Conservation (phyloP, 2,113 vertebrate genomes). For the Hemiscyllium ocellatum region DNA sequence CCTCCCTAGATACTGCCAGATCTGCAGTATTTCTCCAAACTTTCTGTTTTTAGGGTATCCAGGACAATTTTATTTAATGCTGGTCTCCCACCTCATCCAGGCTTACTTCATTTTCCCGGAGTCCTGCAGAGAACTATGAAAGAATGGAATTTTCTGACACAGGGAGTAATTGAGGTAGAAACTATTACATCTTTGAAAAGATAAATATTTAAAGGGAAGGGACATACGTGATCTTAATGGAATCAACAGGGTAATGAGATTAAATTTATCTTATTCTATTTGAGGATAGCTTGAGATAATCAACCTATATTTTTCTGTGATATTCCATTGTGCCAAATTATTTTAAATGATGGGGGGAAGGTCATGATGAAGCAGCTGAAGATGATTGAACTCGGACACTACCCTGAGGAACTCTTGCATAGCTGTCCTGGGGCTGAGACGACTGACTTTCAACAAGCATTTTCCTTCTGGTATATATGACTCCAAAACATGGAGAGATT, state of each 20-base stretch:
- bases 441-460: too few species aligned
- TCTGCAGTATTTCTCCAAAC: too few species aligned
- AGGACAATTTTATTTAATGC: too few species aligned
- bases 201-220: not conserved
- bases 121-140: not conserved
- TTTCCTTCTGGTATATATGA: too few species aligned
- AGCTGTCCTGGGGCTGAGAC: too few species aligned
- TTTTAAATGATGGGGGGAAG: not conserved
- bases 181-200: not conserved
- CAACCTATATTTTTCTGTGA: not conserved
- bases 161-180: not conserved
- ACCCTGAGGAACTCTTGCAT: too few species aligned
- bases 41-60: too few species aligned
- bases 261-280: not conserved
- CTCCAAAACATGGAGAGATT: too few species aligned
- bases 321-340: not conserved
- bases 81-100: not conserved
- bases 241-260: not conserved
- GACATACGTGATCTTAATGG: not conserved
- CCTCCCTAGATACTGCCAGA: too few species aligned
- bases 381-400: too few species aligned
- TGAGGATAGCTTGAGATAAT: not conserved
- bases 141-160: not conserved
- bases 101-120: not conserved
- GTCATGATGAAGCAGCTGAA: too few species aligned